These are phyloP conservation scores for Pipa parva DNA, from an alignment of 2,113 vertebrate species.

Conservation along the genomic window DNA sequence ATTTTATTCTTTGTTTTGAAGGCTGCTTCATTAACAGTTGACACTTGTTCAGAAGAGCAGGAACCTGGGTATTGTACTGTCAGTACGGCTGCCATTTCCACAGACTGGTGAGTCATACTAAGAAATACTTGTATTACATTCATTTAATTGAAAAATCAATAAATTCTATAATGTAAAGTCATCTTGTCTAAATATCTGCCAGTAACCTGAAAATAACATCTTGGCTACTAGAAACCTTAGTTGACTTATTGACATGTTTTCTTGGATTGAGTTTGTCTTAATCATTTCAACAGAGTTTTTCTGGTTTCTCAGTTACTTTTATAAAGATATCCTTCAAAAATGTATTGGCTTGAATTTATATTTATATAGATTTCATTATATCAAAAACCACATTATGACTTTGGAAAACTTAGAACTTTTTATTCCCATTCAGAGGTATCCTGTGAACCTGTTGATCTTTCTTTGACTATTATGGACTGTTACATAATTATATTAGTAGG, in stretches of 20 bases:
- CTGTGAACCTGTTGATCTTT: too few species aligned
- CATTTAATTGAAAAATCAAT: too few species aligned
- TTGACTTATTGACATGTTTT: slow-evolving; percentile 7
- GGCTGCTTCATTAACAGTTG: slow-evolving; percentile 91
- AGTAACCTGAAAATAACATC: background rate
- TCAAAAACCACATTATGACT: slow-evolving; percentile 10
- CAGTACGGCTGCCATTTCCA: slow-evolving; percentile 85
- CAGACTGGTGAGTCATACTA: slow-evolving; percentile 77
- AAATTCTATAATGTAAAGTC: too few species aligned
- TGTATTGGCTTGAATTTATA: slow-evolving; percentile 3
- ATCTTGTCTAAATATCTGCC: background rate
- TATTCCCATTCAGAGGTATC: too few species aligned
- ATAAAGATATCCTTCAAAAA: slow-evolving; percentile 17
- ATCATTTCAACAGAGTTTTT: slow-evolving; percentile 24
- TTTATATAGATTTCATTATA: slow-evolving; percentile 10
- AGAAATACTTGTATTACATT: slow-evolving; percentile 7
- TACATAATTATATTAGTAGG: too few species aligned
- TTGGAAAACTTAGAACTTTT: too few species aligned
- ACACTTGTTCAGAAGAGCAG: slow-evolving; percentile 88
- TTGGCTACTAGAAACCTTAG: slow-evolving; percentile 5
- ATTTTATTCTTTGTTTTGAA: slow-evolving; percentile 49
- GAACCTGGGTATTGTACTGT: slow-evolving; percentile 90
- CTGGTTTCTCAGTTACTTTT: slow-evolving; percentile 16
- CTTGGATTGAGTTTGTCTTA: slow-evolving; percentile 8
- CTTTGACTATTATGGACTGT: too few species aligned